A percentile compares a stretch with the other conserved stretches of the same genome.
phyloP scores from a whole-genome alignment of 2,888 invertebrate genomes.

The Brachylomia viminalis region DNA sequence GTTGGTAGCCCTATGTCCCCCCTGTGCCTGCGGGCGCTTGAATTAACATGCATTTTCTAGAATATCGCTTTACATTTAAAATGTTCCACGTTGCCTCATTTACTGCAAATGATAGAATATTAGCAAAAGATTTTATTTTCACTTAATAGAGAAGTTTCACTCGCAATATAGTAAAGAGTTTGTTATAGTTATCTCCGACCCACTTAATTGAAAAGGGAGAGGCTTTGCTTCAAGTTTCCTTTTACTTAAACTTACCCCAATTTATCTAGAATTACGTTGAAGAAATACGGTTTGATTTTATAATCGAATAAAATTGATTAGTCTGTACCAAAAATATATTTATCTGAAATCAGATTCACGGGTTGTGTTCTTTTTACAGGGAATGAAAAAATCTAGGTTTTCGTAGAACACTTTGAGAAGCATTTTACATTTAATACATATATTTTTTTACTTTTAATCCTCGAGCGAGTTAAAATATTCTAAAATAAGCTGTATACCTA shows the following conservation, averaged over 20 bases:
- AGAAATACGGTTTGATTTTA: constrained; percentile 28
- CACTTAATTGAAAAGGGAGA: constrained; percentile 5
- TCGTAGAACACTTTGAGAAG: constrained; percentile 15
- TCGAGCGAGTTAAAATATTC: neutral
- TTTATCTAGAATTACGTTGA: constrained; percentile 8
- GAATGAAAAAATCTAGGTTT: constrained; percentile 19
- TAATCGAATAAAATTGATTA: constrained; percentile 29
- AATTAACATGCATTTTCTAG: constrained; percentile 35
- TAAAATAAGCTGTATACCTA: constrained; percentile 2
- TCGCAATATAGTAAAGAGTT: neutral
- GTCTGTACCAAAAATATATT: constrained; percentile 21
- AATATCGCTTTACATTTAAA: constrained; percentile 27
- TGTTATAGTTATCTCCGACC: neutral
- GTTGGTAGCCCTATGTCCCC: constrained; percentile 1
- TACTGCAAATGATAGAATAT: neutral
- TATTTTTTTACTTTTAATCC: constrained; percentile 4
- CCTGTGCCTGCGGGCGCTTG: neutral
- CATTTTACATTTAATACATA: constrained; percentile 12
- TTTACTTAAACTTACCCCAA: constrained; percentile 8
- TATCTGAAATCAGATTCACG: constrained; percentile 3
- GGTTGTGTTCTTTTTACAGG: constrained; percentile 26
- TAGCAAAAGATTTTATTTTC: neutral
- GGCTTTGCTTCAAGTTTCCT: constrained; percentile 2
- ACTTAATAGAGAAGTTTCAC: neutral
- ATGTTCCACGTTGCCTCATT: neutral